Percentiles rank a stretch among this genome's conserved stretches.
Conservation (phyloP, 2,797 vertebrate species). For the Rhinella marina region DNA sequence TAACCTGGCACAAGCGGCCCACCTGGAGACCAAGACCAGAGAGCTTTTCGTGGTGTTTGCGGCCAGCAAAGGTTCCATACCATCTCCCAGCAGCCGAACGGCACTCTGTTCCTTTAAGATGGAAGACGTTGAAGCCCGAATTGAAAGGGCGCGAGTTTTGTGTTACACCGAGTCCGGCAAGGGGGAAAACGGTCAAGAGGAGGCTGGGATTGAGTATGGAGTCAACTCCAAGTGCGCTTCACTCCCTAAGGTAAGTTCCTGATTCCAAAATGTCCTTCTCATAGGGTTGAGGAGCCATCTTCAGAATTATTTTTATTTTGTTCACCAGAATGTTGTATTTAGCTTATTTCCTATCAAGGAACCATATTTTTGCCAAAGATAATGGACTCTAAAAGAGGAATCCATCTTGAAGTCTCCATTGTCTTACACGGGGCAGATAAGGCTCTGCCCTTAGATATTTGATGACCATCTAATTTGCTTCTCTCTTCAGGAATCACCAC, state of each 20-base stretch:
- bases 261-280: not conserved
- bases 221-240: constrained; percentile 82
- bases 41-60: constrained; percentile 78
- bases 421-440: not conserved
- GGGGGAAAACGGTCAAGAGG: constrained; percentile 72
- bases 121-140: constrained; percentile 74
- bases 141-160: constrained; percentile 76
- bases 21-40: constrained; percentile 64
- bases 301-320: too few species aligned
- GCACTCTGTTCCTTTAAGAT: constrained; percentile 83
- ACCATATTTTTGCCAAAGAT: not conserved
- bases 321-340: not conserved
- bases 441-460: not conserved
- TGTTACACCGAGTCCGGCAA: constrained; percentile 81
- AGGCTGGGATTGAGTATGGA: constrained; percentile 86
- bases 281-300: not conserved
- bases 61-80: constrained; percentile 75
- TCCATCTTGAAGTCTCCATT: not conserved
- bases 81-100: constrained; percentile 69
- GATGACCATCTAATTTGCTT: not conserved
- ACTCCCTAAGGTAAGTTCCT: constrained; percentile 75
- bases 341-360: not conserved
- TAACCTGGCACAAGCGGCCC: constrained; percentile 80
- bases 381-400: not conserved
- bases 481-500: constrained; percentile 67